Conservation (phyloP, 2,113 vertebrate species). For the Anarrhichthys ocellatus region DNA sequence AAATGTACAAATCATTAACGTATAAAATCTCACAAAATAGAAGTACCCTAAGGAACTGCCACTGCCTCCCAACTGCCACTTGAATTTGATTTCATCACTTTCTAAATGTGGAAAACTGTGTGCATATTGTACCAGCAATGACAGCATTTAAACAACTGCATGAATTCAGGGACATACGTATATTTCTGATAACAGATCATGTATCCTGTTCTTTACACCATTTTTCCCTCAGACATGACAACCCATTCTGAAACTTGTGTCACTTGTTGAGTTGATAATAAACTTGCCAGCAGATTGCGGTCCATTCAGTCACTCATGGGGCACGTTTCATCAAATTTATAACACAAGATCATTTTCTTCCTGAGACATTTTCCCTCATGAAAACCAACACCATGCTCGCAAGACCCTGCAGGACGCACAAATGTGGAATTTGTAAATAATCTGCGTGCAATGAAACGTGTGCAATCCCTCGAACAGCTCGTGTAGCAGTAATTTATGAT, state of each 20-base stretch:
- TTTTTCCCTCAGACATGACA: not conserved
- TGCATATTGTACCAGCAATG: not conserved
- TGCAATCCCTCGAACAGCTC: not conserved
- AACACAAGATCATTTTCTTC: not conserved
- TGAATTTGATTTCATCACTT: not conserved
- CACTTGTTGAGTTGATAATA: not conserved
- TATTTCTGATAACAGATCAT: not conserved
- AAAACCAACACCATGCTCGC: not conserved
- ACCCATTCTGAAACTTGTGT: not conserved
- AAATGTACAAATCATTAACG: slow-evolving; percentile 2
- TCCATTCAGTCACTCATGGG: not conserved
- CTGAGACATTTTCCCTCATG: not conserved
- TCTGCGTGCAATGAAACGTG: not conserved
- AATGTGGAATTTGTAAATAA: not conserved
- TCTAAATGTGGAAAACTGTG: not conserved
- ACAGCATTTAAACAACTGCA: not conserved
- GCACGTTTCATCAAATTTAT: not conserved
- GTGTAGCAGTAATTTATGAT: not conserved
- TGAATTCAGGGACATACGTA: not conserved
- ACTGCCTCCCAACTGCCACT: not conserved
- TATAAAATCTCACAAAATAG: not conserved
- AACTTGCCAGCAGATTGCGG: not conserved
- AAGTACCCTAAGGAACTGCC: not conserved
- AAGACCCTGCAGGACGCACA: not conserved
- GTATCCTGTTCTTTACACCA: not conserved